phyloP scores from a whole-genome alignment of 1,140 invertebrate species.

The Dryas iulia region DNA sequence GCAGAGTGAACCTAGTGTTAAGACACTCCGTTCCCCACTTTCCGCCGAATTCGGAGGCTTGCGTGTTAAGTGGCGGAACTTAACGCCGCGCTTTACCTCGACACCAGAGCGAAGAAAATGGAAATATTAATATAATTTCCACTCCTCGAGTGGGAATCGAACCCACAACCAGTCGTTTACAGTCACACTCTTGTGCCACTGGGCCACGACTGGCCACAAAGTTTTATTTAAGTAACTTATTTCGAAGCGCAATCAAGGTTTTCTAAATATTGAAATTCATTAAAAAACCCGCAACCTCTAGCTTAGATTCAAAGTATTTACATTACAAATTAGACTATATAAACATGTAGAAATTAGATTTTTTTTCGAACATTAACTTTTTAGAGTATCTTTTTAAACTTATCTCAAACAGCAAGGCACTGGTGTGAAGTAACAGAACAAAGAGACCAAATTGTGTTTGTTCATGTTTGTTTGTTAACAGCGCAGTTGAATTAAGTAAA shows the following conservation, averaged over 20 bases:
- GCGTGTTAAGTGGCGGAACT: no score
- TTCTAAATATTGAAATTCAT: not conserved
- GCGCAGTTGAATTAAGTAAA: conserved; percentile 14
- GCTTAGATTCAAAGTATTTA: not conserved
- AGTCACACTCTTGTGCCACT: no score
- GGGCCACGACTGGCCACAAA: no score
- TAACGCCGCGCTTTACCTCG: no score
- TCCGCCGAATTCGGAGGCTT: no score
- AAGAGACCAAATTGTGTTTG: conserved; percentile 11
- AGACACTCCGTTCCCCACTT: no score
- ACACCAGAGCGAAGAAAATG: no score
- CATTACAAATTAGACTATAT: not conserved
- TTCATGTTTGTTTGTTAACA: conserved; percentile 10
- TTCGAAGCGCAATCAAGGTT: not conserved
- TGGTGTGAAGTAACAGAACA: conserved; percentile 5
- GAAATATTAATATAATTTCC: no score
- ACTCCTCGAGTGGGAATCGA: no score
- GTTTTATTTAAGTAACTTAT: no score
- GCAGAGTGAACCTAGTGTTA: no score
- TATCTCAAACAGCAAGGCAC: conserved; percentile 1
- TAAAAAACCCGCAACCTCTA: not conserved
- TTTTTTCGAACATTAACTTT: not conserved
- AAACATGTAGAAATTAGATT: not conserved
- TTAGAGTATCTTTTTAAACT: not conserved
- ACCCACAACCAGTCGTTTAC: no score